Evolutionary conservation across 2,888 invertebrate species (phyloP).

Genomic region (Noctua janthina): DNA sequence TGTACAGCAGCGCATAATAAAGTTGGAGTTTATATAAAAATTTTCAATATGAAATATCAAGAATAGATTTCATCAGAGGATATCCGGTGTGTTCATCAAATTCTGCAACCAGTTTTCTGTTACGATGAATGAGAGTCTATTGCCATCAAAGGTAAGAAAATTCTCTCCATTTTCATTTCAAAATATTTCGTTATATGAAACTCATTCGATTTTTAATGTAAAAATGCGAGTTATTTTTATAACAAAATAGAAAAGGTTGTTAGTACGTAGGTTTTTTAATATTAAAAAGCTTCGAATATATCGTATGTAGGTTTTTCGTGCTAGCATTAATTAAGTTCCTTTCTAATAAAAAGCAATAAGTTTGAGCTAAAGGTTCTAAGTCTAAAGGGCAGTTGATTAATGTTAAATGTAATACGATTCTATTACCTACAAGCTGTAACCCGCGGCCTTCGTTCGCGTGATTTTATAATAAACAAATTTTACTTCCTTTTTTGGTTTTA

Average conservation of each 20-base stretch:
- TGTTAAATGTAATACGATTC: background rate
- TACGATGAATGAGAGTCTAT: slow-evolving; percentile 21
- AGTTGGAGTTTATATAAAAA: background rate
- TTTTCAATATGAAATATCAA: background rate
- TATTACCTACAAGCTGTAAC: too few relatives aligned
- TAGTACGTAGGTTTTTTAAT: background rate
- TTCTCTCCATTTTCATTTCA: slow-evolving; percentile 10
- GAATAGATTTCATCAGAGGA: background rate
- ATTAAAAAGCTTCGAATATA: background rate
- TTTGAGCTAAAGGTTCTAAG: too few relatives aligned
- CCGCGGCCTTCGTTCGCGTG: too few relatives aligned
- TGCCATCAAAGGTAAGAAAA: slow-evolving; percentile 17
- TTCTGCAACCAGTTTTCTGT: slow-evolving; percentile 10
- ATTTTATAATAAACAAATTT: too few relatives aligned
- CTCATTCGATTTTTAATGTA: background rate
- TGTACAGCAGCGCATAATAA: background rate
- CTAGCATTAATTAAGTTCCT: background rate
- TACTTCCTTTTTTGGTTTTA: too few relatives aligned
- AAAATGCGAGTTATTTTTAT: background rate
- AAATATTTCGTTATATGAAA: slow-evolving; percentile 9
- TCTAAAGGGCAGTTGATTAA: background rate
- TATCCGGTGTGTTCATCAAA: slow-evolving; percentile 26
- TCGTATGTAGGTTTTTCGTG: background rate
- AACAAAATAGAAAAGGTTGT: background rate
- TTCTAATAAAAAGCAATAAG: slow-evolving; percentile 19